Evolutionary conservation across 2,113 vertebrate genomes (phyloP).

Genomic region (Cryptomyrus ogoouensis): DNA sequence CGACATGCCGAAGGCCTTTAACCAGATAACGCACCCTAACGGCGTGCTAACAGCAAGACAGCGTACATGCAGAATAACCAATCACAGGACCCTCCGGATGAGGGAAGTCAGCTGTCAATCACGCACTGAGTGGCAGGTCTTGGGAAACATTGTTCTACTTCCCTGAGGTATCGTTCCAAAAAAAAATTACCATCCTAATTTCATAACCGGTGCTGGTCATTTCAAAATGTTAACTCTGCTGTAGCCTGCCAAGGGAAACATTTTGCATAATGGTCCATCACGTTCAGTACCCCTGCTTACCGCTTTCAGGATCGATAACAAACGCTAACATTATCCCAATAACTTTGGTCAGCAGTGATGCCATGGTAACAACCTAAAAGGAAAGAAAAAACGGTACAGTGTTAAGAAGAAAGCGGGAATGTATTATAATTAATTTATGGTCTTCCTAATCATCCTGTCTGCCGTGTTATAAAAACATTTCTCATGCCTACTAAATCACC

Average conservation of each 20-base stretch:
- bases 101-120: not conserved
- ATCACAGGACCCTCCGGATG: not conserved
- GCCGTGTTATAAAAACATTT: not conserved
- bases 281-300: constrained; percentile 40
- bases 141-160: not conserved
- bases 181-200: not conserved
- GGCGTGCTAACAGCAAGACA: not conserved
- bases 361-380: constrained; percentile 54
- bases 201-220: constrained; percentile 12
- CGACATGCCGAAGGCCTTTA: not conserved
- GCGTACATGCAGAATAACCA: not conserved
- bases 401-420: not conserved
- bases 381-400: not conserved
- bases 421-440: not conserved
- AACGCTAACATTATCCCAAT: constrained; percentile 41
- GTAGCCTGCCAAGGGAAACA: not conserved
- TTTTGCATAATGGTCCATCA: not conserved
- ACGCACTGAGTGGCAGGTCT: not conserved
- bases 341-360: constrained; percentile 39
- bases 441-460: not conserved
- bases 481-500: not conserved
- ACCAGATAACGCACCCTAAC: not conserved
- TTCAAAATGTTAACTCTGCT: not conserved
- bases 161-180: not conserved
- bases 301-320: constrained; percentile 33